Conservation (phyloP, 1,140 invertebrate species). For the Armadillidium nasatum region DNA sequence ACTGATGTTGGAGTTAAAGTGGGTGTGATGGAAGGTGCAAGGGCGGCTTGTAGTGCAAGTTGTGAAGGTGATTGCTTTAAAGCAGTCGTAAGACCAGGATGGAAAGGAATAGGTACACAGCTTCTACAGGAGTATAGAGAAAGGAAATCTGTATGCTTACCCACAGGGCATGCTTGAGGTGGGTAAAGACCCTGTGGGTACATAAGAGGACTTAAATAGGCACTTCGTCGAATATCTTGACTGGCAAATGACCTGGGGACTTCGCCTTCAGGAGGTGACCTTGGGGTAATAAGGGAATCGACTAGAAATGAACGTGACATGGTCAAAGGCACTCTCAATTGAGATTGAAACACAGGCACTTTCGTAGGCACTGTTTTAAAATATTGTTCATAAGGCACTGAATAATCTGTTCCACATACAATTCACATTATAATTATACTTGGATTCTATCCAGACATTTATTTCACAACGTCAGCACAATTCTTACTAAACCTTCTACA, state of each 20-base stretch:
- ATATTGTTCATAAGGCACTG: neutral
- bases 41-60: neutral
- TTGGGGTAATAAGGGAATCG: constrained; percentile 45
- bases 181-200: constrained; percentile 25
- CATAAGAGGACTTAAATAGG: constrained; percentile 34
- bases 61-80: neutral
- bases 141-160: constrained; percentile 32
- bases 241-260: constrained; percentile 20
- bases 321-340: neutral
- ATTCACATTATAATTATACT: too few species aligned
- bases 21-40: constrained; percentile 26
- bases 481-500: too few species aligned
- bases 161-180: constrained; percentile 31
- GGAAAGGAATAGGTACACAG: constrained; percentile 39
- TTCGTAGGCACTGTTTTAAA: neutral
- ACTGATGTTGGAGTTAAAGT: constrained; percentile 24
- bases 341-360: neutral
- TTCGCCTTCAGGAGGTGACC: constrained; percentile 27
- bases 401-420: too few species aligned
- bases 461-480: too few species aligned
- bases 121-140: constrained; percentile 37
- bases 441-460: too few species aligned
- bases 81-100: neutral
- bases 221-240: constrained; percentile 31
- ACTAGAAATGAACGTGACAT: constrained; percentile 47